These are phyloP conservation scores for Ormyrus labotus DNA, from an alignment of 2,888 invertebrate species.

Conservation along the genomic window DNA sequence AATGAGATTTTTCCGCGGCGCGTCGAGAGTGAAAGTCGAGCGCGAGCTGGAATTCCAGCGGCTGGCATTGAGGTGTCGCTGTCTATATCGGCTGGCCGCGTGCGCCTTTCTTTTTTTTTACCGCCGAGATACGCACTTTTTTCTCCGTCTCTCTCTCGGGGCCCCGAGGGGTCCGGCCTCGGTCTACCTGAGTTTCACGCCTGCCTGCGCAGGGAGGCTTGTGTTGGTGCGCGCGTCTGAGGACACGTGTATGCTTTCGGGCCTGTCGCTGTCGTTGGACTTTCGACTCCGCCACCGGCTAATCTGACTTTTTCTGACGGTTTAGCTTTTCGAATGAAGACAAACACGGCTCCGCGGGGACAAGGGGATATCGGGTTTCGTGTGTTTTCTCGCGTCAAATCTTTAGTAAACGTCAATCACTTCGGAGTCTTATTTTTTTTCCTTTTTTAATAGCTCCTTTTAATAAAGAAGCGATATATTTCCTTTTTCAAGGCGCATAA, in stretches of 20 bases:
- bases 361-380: too few relatives aligned
- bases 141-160: neutral
- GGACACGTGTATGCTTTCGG: conserved; percentile 12
- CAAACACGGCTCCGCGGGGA: too few relatives aligned
- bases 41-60: conserved; percentile 66
- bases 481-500: too few relatives aligned
- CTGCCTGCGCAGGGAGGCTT: neutral
- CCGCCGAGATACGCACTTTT: neutral
- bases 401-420: too few relatives aligned
- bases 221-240: neutral
- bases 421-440: too few relatives aligned
- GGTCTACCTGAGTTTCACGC: conserved; percentile 2
- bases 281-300: too few relatives aligned
- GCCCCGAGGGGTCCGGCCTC: neutral
- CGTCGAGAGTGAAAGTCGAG: conserved; percentile 70
- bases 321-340: too few relatives aligned
- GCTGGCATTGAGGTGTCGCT: conserved; percentile 66
- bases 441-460: too few relatives aligned
- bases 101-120: conserved; percentile 18
- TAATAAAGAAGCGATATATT: too few relatives aligned
- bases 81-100: conserved; percentile 55
- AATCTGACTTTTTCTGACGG: too few relatives aligned
- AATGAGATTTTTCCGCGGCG: conserved; percentile 3
- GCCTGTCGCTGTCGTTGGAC: neutral
- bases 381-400: too few relatives aligned